Percentiles rank a stretch among this genome's conserved stretches.
These are phyloP conservation scores for Stichopus chloronotus DNA, from an alignment of 35 echinoderm and acorn worm genomes.

Conservation along the genomic window DNA sequence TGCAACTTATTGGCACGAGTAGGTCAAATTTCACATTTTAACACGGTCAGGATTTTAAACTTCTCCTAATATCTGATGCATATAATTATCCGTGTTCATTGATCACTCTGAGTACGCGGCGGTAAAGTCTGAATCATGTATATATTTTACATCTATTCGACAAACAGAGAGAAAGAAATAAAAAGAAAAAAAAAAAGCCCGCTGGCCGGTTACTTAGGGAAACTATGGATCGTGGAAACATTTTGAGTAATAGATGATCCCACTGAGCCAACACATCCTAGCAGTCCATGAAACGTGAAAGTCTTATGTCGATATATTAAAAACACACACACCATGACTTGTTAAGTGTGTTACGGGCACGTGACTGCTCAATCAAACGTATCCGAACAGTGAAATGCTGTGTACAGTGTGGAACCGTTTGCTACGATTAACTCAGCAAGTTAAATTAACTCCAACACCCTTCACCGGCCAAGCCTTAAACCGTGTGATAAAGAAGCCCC, in stretches of 20 bases:
- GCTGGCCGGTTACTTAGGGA: too few relatives aligned
- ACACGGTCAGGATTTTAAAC: neutral
- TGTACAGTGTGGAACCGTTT: neutral
- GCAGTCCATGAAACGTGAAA: neutral
- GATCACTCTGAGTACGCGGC: neutral
- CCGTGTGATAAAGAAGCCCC: conserved; percentile 2
- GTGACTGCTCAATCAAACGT: neutral
- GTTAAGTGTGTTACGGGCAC: conserved; percentile 10
- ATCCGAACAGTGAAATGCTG: conserved; percentile 1
- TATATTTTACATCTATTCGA: neutral
- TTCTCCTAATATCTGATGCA: neutral
- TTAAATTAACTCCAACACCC: conserved; percentile 10
- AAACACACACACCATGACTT: conserved; percentile 15
- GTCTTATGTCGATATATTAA: neutral
- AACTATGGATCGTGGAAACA: neutral
- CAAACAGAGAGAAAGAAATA: neutral
- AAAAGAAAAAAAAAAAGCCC: too few relatives aligned
- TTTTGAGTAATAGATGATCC: neutral
- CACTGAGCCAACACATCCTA: conserved; percentile 7
- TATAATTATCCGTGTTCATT: neutral
- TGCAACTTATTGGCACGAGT: neutral
- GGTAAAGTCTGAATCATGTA: neutral
- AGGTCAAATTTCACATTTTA: neutral
- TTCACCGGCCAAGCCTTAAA: conserved; percentile 10
- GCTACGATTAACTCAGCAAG: conserved; percentile 8